Evolutionary conservation across 2,888 invertebrate genomes (phyloP), one percentile per base, ranked within the genome.

Genomic region (Andrena fulva): DNA sequence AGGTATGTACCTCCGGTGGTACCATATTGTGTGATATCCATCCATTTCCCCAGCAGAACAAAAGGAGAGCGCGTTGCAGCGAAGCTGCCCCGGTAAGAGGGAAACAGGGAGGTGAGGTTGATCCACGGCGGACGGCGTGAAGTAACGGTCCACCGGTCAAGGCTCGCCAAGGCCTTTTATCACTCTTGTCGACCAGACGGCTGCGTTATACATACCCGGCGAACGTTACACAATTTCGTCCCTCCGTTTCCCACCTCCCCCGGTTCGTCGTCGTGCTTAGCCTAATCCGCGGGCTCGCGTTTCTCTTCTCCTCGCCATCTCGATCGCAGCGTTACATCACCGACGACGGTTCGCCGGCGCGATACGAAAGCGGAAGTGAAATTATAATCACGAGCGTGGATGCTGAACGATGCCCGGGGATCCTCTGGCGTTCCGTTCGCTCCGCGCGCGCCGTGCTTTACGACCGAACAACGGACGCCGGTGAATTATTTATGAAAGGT

Each of bases 81-180:
- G 54, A 70, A 56, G 29, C 60, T 29, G 72, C 52, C 64, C 68
- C 27, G 79, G 77, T 78, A 84, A 82, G 73, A 87, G 87, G 75
- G 83, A 88, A 87, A 85, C 72, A 85, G 72, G 72, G 81, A 82
- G 77, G 62, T 62, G 42, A 42, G 16, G 42, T 56, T 78, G 10
- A 72, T 76, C 77, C 75, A 74, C 35, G 80, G 29, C 79, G 82
- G 83, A 84, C 78, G 69, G 83, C 84, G 89, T 76, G 85, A 89
- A 89, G 89, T 93, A 92, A 92, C 92, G 92, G 92, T 92, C 86
- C 89, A 87, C 85, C 90, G 91, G 91, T 91, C 92, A 92, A 93
- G 91, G 91, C 91, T 92, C 90, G 91, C 90, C 92, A 92, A 92
- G 92, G 92, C 90, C 92, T 92, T 89, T 87, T 85, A 85, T 88